A percentile compares a stretch with the other conserved stretches of the same genome.
Evolutionary conservation across 2,797 vertebrate genomes (phyloP).

Genomic region (Microcaecilia unicolor): DNA sequence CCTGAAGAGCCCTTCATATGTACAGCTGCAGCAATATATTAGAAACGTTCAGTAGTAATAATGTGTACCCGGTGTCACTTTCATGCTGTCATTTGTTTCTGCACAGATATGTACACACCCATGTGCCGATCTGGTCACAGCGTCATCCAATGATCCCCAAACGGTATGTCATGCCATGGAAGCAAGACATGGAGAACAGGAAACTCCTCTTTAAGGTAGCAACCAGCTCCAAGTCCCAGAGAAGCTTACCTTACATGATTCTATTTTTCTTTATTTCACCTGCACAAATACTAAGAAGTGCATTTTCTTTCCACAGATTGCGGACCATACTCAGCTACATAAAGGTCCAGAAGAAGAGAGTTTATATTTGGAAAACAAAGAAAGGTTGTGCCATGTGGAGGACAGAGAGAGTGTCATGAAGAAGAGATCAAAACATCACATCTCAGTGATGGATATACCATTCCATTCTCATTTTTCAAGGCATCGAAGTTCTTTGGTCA

Average conservation of each 20-base stretch:
- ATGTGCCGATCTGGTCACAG: constrained; percentile 32
- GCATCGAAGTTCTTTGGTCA: constrained; percentile 29
- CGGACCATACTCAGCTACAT: constrained; percentile 14
- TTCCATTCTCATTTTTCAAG: constrained; percentile 31
- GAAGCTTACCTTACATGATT: background rate
- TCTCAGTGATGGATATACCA: constrained; percentile 15
- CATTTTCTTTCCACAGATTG: constrained; percentile 16
- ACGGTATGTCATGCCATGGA: constrained; percentile 59
- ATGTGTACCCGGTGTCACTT: no score
- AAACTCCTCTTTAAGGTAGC: constrained; percentile 42
- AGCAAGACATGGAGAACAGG: constrained; percentile 48
- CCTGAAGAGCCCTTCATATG: no score
- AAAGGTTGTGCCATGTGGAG: constrained; percentile 30
- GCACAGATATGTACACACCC: constrained; percentile 10
- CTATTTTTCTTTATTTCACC: background rate
- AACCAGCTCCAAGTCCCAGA: background rate
- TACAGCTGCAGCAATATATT: no score
- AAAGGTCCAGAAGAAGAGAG: constrained; percentile 25
- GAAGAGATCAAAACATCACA: constrained; percentile 17
- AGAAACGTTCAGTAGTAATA: no score
- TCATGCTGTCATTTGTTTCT: background rate
- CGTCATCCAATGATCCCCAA: constrained; percentile 45
- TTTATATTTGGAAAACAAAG: constrained; percentile 25
- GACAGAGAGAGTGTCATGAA: constrained; percentile 19
- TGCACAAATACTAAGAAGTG: background rate